Evolutionary conservation across 2,888 invertebrate species (phyloP).

Genomic region (Anthrax anthrax): DNA sequence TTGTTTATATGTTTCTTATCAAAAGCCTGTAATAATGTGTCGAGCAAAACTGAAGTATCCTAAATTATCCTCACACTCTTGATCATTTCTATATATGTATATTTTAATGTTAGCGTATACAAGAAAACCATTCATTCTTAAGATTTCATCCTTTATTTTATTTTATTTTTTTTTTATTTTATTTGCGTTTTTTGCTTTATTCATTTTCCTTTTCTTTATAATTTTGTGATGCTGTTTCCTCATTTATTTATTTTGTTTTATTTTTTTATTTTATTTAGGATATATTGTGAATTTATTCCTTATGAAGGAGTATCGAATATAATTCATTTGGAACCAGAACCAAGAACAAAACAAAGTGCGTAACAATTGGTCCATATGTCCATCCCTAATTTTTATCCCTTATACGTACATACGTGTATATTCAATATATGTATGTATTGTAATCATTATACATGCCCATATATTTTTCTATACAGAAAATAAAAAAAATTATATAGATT

Average conservation of each 20-base stretch:
- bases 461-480: too few relatives aligned
- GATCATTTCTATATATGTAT: not conserved
- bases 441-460: too few relatives aligned
- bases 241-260: not conserved
- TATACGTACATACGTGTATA: not conserved
- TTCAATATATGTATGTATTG: too few relatives aligned
- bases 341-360: conserved; percentile 9
- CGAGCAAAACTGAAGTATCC: conserved; percentile 6
- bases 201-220: not conserved
- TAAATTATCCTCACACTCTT: conserved; percentile 6
- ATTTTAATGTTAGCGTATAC: not conserved
- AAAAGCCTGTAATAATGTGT: conserved; percentile 7
- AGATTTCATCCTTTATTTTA: not conserved
- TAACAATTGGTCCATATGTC: conserved; percentile 11
- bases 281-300: conserved; percentile 8
- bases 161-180: not conserved
- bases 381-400: conserved; percentile 11
- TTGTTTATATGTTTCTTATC: conserved; percentile 5
- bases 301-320: conserved; percentile 7
- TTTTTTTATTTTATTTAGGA: not conserved
- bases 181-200: conserved; percentile 1
- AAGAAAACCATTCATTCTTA: not conserved
- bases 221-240: too few relatives aligned
- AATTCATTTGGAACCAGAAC: conserved; percentile 6
- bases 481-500: not conserved